Percentiles rank a stretch among this genome's conserved stretches.
phyloP scores from a whole-genome alignment of 2,113 vertebrate species.

The Ibidorhyncha struthersii region DNA sequence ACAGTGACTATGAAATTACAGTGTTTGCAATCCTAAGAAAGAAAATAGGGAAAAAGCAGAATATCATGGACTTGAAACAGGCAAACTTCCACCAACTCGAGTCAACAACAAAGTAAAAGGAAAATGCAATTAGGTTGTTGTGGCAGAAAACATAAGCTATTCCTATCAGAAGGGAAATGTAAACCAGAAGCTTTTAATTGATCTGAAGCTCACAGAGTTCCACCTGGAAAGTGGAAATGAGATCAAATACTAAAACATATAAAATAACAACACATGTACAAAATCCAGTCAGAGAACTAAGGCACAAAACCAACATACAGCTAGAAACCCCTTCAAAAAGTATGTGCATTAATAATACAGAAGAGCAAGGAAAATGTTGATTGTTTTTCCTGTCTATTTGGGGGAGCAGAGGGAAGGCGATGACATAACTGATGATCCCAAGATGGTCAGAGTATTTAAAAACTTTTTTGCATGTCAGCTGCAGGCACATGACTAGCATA shows the following conservation, averaged over 20 bases:
- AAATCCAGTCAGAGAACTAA: neutral
- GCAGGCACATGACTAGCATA: neutral
- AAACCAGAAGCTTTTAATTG: neutral
- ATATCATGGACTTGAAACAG: neutral
- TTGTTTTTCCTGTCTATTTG: neutral
- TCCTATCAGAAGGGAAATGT: neutral
- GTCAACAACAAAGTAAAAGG: neutral
- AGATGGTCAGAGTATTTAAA: neutral
- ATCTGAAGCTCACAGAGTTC: neutral
- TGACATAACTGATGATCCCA: neutral
- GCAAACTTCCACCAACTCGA: neutral
- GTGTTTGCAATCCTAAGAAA: neutral
- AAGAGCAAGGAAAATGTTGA: neutral
- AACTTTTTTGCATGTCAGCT: neutral
- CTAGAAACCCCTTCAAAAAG: neutral
- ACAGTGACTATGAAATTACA: neutral
- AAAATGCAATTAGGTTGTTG: neutral
- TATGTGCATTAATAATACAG: neutral
- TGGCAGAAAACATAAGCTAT: neutral
- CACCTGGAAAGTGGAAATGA: neutral
- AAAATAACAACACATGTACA: neutral
- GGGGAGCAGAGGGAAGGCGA: neutral
- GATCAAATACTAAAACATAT: neutral
- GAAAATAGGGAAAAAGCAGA: neutral
- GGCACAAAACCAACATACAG: neutral